Percentiles rank a stretch among this genome's conserved stretches.
phyloP scores from a whole-genome alignment of 2,888 invertebrate genomes.

The Agrotis exclamationis region DNA sequence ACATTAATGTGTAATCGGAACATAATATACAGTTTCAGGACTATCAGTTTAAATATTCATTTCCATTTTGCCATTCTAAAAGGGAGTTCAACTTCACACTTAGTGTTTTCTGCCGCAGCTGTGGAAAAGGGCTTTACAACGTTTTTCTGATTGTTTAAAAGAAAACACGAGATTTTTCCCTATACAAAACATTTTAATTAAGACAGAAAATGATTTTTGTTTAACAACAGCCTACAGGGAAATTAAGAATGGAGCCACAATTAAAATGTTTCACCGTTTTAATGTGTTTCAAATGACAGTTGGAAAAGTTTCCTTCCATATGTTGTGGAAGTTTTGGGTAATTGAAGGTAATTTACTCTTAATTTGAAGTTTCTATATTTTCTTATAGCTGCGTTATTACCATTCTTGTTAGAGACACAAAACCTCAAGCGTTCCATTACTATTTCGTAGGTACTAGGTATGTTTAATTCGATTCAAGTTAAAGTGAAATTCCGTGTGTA shows the following conservation, averaged over 20 bases:
- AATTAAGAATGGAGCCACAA: conserved; percentile 54
- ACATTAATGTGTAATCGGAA: conserved; percentile 32
- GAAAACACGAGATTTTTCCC: conserved; percentile 13
- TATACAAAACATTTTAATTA: conserved; percentile 39
- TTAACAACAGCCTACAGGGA: conserved; percentile 38
- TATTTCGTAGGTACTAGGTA: conserved; percentile 17
- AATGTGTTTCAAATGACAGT: conserved; percentile 65
- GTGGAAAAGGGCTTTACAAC: conserved; percentile 4
- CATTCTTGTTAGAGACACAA: conserved; percentile 25
- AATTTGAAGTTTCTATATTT: conserved; percentile 53
- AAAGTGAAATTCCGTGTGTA: conserved; percentile 53
- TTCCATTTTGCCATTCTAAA: conserved; percentile 27
- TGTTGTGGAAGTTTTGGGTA: conserved; percentile 47
- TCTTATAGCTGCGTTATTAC: conserved; percentile 32
- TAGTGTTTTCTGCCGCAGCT: conserved; percentile 19
- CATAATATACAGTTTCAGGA: conserved; percentile 15
- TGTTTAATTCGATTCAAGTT: conserved; percentile 43
- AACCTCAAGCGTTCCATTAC: conserved; percentile 36
- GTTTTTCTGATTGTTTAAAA: conserved; percentile 23
- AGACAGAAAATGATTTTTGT: conserved; percentile 32
- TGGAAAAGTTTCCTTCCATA: conserved; percentile 55
- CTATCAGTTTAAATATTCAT: conserved; percentile 31
- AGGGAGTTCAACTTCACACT: conserved; percentile 4
- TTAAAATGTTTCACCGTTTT: conserved; percentile 59
- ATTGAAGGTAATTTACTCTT: conserved; percentile 48